Conservation (phyloP, 2,888 invertebrate genomes). For the Anaspis maculata region DNA sequence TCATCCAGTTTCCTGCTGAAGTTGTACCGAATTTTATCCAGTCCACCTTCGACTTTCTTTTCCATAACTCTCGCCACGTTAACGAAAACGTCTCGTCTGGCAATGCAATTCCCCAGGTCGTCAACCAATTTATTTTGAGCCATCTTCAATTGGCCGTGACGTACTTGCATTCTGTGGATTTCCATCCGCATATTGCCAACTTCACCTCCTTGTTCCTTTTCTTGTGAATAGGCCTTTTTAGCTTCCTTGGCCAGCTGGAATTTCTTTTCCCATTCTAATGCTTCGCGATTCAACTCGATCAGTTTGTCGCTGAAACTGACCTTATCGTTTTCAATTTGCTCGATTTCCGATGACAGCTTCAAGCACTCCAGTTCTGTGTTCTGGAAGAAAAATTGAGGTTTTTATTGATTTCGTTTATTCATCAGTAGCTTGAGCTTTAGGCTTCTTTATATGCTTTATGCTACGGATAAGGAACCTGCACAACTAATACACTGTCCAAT, state of each 20-base stretch:
- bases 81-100: slow-evolving; percentile 56
- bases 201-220: slow-evolving; percentile 59
- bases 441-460: too few species aligned
- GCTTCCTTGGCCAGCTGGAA: slow-evolving; percentile 64
- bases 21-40: slow-evolving; percentile 43
- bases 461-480: too few species aligned
- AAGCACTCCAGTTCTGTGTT: slow-evolving; percentile 61
- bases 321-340: slow-evolving; percentile 58
- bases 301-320: slow-evolving; percentile 54
- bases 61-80: slow-evolving; percentile 50
- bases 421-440: too few species aligned
- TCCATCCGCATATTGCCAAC: slow-evolving; percentile 69
- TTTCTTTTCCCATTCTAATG: slow-evolving; percentile 76
- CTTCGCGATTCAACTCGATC: slow-evolving; percentile 56
- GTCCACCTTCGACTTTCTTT: slow-evolving; percentile 38
- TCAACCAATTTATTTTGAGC: slow-evolving; percentile 51
- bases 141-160: slow-evolving; percentile 45
- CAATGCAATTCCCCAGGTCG: slow-evolving; percentile 57
- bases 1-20: slow-evolving; percentile 52
- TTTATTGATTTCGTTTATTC: too few species aligned
- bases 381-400: too few species aligned
- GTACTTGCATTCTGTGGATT: slow-evolving; percentile 72
- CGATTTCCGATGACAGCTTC: slow-evolving; percentile 59
- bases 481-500: too few species aligned
- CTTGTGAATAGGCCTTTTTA: slow-evolving; percentile 57